Percentiles rank a stretch among this genome's conserved stretches.
These are phyloP conservation scores for Crematogaster levior DNA, from an alignment of 2,888 invertebrate species.

Conservation along the genomic window DNA sequence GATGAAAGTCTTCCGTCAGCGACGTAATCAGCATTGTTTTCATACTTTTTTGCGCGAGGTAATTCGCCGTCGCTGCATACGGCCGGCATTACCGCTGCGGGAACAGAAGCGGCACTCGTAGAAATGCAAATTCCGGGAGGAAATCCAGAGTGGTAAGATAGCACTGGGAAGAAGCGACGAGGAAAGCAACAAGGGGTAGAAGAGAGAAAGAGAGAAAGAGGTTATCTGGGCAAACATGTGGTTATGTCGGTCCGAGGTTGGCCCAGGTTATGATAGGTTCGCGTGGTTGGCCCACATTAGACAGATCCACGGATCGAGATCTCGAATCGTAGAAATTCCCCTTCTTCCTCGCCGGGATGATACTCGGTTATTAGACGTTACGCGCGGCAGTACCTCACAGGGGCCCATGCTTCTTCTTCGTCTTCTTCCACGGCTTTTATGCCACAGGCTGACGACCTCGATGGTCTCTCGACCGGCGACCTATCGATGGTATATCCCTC, in stretches of 20 bases:
- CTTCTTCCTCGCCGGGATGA: conserved; percentile 70
- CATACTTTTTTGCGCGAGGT: conserved; percentile 9
- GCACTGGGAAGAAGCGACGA: conserved; percentile 27
- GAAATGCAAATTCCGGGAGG: conserved; percentile 80
- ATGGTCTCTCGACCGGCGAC: conserved; percentile 35
- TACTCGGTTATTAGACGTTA: conserved; percentile 79
- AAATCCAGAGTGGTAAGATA: conserved; percentile 64
- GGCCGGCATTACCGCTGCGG: conserved; percentile 59
- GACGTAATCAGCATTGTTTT: conserved; percentile 17
- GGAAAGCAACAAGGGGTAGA: conserved; percentile 4
- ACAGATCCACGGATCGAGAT: conserved; percentile 80
- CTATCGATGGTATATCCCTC: conserved; percentile 52
- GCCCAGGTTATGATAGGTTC: conserved; percentile 84
- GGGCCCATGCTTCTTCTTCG: conserved; percentile 22
- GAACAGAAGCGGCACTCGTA: conserved; percentile 72
- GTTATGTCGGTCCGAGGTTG: conserved; percentile 78
- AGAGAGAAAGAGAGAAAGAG: conserved; percentile 63
- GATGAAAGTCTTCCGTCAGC: conserved; percentile 30
- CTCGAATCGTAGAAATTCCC: conserved; percentile 82
- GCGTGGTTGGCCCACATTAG: conserved; percentile 85
- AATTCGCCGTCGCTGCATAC: conserved; percentile 25
- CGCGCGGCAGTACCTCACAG: conserved; percentile 57
- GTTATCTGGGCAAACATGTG: conserved; percentile 83
- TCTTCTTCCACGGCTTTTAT: conserved; percentile 52
- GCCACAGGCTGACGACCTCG: conserved; percentile 39